These are phyloP conservation scores for Cheilosia impressa DNA, from an alignment of 2,888 invertebrate species.

Conservation along the genomic window DNA sequence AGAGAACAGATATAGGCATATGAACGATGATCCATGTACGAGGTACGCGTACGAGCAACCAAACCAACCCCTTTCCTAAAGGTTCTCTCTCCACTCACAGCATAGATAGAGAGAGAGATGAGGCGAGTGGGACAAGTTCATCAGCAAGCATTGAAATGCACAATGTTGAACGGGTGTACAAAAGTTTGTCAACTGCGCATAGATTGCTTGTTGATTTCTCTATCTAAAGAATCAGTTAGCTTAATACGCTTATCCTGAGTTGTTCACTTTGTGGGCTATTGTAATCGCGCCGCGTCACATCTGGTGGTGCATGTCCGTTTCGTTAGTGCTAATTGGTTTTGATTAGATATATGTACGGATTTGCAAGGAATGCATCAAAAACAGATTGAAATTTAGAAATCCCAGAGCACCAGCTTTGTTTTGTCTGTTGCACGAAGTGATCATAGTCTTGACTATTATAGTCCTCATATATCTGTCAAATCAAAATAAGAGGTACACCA, in stretches of 20 bases:
- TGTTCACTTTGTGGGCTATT: conserved; percentile 17
- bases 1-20: conserved; percentile 7
- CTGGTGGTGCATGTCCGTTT: not conserved
- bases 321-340: conserved; percentile 12
- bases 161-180: not conserved
- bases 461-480: no score
- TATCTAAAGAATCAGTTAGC: conserved; percentile 10
- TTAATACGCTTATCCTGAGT: conserved; percentile 29
- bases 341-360: not conserved
- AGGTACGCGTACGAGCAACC: not conserved
- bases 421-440: no score
- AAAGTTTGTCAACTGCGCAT: conserved; percentile 6
- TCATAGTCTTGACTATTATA: no score
- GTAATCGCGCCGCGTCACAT: not conserved
- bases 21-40: not conserved
- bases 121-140: conserved; percentile 11
- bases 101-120: not conserved
- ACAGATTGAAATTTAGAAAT: no score
- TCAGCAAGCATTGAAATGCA: conserved; percentile 24
- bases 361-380: no score
- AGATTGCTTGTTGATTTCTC: conserved; percentile 16
- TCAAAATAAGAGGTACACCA: no score
- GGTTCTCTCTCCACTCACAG: not conserved
- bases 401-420: no score
- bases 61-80: conserved; percentile 35